These are phyloP conservation scores for Emydoidea blandingii DNA, from an alignment of 2,797 vertebrate species.

Conservation along the genomic window DNA sequence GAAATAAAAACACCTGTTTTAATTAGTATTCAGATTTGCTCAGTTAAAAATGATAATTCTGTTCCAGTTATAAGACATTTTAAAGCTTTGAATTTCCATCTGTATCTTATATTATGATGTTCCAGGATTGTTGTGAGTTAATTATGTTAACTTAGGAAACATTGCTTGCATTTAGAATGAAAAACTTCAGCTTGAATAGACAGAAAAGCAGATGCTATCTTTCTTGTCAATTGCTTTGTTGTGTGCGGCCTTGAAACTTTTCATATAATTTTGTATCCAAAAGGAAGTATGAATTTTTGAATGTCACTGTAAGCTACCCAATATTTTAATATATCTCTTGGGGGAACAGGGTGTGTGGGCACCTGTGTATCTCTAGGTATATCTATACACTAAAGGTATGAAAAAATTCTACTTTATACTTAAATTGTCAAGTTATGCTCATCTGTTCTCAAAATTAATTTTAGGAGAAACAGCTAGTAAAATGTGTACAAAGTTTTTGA, in stretches of 20 bases:
- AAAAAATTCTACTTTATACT: constrained; percentile 72
- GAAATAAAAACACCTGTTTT: constrained; percentile 86
- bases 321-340: constrained; percentile 78
- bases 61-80: constrained; percentile 79
- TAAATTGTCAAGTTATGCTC: constrained; percentile 68
- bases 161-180: constrained; percentile 85
- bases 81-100: constrained; percentile 87
- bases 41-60: constrained; percentile 82
- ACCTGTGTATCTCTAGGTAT: constrained; percentile 31
- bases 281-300: constrained; percentile 82
- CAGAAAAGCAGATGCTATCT: constrained; percentile 86
- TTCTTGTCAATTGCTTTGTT: constrained; percentile 85
- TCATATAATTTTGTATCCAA: constrained; percentile 78
- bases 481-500: background rate
- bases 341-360: constrained; percentile 48
- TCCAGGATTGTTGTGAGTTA: constrained; percentile 84
- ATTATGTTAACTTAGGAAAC: constrained; percentile 87
- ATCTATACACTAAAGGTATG: constrained; percentile 35
- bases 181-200: constrained; percentile 85
- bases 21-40: constrained; percentile 82
- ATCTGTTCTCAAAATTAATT: constrained; percentile 60
- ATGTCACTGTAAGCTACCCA: constrained; percentile 75
- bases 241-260: constrained; percentile 82
- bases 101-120: constrained; percentile 84
- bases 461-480: constrained; percentile 22